A percentile compares a stretch with the other conserved stretches of the same genome.
Conservation (phyloP, 2,888 invertebrate genomes). For the Strigamia maritima region DNA sequence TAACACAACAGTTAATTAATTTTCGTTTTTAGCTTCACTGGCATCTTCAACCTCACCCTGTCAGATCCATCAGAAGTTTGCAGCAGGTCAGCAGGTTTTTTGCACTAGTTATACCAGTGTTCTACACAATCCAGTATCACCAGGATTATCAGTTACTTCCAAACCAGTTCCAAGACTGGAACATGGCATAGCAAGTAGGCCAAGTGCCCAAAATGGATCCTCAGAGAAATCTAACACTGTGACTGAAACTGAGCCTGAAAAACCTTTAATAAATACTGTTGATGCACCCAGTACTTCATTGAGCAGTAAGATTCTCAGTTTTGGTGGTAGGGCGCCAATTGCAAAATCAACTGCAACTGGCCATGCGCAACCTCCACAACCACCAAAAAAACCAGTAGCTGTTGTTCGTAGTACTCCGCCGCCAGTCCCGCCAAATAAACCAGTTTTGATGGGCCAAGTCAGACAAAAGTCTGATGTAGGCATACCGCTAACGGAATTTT, state of each 20-base stretch:
- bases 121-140: slow-evolving; percentile 1
- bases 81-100: background rate
- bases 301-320: slow-evolving; percentile 42
- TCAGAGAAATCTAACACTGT: background rate
- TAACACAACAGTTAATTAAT: no score
- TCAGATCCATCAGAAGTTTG: background rate
- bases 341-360: slow-evolving; percentile 47
- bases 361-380: slow-evolving; percentile 43
- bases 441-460: slow-evolving; percentile 64
- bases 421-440: slow-evolving; percentile 76
- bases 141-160: slow-evolving; percentile 22
- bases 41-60: background rate
- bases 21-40: no score
- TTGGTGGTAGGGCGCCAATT: slow-evolving; percentile 49
- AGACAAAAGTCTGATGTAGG: background rate
- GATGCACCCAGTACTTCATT: background rate
- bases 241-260: background rate
- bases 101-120: background rate
- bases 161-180: slow-evolving; percentile 31
- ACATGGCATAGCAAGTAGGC: slow-evolving; percentile 24
- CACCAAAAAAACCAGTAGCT: background rate
- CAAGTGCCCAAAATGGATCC: background rate
- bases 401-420: slow-evolving; percentile 49
- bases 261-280: background rate
- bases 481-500: no score